Base-by-base conservation (phyloP, 1,140 invertebrate species). In the Gonatopus flavifemur region DNA sequence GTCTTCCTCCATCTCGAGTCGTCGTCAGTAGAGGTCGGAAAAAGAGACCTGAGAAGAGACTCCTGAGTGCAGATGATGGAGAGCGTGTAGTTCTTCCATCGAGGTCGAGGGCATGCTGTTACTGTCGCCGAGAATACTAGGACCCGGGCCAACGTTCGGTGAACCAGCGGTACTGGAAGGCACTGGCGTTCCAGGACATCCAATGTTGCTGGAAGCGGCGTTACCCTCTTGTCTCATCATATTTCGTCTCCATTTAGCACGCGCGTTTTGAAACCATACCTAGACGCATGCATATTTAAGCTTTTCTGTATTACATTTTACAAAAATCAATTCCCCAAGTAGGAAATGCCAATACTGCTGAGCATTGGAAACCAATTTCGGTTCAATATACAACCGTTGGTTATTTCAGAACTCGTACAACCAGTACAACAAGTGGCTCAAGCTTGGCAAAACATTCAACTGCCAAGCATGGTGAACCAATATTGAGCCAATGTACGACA, bases 231-330 rank as follows among this genome's bases (percentile, higher is more conserved):
- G 88, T 16, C 88, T 71, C 84, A 90, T 87, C 62, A 90, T 82
- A 65, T 91, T 90, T 20, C 94, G 83, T 62, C 95, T 83, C 88
- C 93, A 96, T 82, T 98, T 98, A 19, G 95, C 95, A 51, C 95
- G 78, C 0, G 94, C 94, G 74, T 98, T 98, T 85, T 98, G 95
- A 74, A 98, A 98, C 95, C 94, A 98, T 2, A 98, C 94, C 94
- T 98, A n/a, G n/a, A n/a, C n/a, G n/a, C n/a, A n/a, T n/a, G n/a
- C n/a, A n/a, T n/a, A n/a, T n/a, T n/a, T n/a, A n/a, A n/a, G n/a
- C n/a, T n/a, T n/a, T n/a, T n/a, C n/a, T n/a, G n/a, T n/a, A n/a
- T n/a, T n/a, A n/a, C n/a, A n/a, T n/a, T n/a, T n/a, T n/a, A n/a
- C n/a, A n/a, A n/a, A n/a, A n/a, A n/a, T n/a, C n/a, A n/a, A n/a